Evolutionary conservation across 1,140 invertebrate species (phyloP).

Genomic region (Drosophila watanabei): DNA sequence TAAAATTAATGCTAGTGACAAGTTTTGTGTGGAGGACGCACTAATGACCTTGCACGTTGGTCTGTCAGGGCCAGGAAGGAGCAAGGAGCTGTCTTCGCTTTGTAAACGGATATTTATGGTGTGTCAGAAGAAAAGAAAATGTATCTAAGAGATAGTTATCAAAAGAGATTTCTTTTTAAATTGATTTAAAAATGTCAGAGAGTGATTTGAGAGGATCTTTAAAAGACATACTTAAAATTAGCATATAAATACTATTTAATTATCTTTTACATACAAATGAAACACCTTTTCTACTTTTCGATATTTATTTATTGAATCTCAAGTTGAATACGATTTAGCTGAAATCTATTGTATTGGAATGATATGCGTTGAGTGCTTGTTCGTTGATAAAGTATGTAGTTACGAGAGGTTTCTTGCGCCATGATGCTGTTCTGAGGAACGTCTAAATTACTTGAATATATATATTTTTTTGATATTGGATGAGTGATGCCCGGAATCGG

Average conservation of each 20-base stretch:
- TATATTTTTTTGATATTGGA: constrained; percentile 12
- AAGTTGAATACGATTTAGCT: constrained; percentile 73
- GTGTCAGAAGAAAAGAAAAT: not conserved
- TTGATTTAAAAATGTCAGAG: not conserved
- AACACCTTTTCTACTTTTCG: constrained; percentile 16
- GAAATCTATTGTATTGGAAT: constrained; percentile 56
- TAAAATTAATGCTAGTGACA: constrained; percentile 73
- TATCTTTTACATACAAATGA: not conserved
- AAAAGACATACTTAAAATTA: no score
- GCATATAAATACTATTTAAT: not conserved
- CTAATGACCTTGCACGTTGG: constrained; percentile 30
- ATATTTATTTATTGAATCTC: constrained; percentile 74
- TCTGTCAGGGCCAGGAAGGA: constrained; percentile 35
- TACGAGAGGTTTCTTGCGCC: constrained; percentile 41
- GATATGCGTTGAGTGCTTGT: constrained; percentile 69
- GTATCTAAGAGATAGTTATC: not conserved
- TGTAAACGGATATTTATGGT: constrained; percentile 11
- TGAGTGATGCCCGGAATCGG: constrained; percentile 19
- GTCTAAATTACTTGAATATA: constrained; percentile 36
- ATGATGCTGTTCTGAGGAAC: constrained; percentile 42
- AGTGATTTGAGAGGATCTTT: not conserved
- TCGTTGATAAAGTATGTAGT: constrained; percentile 65
- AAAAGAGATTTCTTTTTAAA: not conserved
- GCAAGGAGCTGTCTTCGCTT: constrained; percentile 17
- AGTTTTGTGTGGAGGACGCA: constrained; percentile 57